Base-by-base conservation (phyloP, 2,113 vertebrate genomes). In the Grus americana region DNA sequence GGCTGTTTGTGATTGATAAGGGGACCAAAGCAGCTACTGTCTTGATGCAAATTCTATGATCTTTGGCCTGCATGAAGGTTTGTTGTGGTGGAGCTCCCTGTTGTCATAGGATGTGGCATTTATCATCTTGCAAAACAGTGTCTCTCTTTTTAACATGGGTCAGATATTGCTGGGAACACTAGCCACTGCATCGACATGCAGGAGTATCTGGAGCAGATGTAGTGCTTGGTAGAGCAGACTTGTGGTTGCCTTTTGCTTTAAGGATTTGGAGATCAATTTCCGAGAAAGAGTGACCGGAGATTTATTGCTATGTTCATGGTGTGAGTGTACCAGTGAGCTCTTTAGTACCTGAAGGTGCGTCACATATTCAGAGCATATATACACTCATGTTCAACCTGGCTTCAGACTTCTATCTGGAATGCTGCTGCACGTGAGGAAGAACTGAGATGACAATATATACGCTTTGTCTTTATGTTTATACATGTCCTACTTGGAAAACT, bases 381-480 rank as follows among this genome's bases (percentile, higher is more conserved):
- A 27, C 15, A 1, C 44, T 62, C 1, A 0, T 1, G 0, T 73
- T 67, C 61, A 52, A 0, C 5, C 10, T 89, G 36, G 23, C 54
- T 49, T 90, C 68, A 49, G 19, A 22, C 30, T 73, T 94, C 34
- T 55, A 0, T 50, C 36, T 87, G 55, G n/a, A 88, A 38, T 49
- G 40, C 46, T 80, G 68, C 57, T 85, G 32, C 36, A n/a, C 27
- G 22, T 81, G 57, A 76, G 55, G 19, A 50, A 19, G 36, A 79
- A 26, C 61, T 58, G 38, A 84, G 63, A 36, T 74, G 15, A 24
- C 29, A 62, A 7, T 44, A 38, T 8, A 19, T 73, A 15, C 4
- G 6, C 59, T 79, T 78, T 79, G 32, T 26, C 16, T 87, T 79
- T 62, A 27, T 2, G 4, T 63, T 74, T 79, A 47, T 34, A 21